Conservation (phyloP, 2,888 invertebrate species). For the Ornithoptera priamus region DNA sequence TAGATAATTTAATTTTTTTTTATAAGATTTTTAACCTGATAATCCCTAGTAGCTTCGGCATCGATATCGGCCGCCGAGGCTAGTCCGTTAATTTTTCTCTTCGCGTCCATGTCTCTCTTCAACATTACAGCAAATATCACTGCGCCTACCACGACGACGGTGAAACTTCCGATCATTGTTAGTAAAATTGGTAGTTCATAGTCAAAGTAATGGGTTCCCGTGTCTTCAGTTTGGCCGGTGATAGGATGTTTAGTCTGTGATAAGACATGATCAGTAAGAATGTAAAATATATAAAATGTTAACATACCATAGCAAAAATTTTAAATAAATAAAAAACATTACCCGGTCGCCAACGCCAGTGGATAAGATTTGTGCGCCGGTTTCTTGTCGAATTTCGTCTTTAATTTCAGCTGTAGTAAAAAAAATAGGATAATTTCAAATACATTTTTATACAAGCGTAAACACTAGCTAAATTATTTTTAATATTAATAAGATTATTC, state of each 20-base stretch:
- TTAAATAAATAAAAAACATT: slow-evolving; percentile 41
- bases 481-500: too few relatives aligned
- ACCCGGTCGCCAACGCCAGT: slow-evolving; percentile 92
- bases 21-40: slow-evolving; percentile 82
- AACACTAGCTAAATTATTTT: neutral
- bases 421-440: neutral
- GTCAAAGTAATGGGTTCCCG: slow-evolving; percentile 52
- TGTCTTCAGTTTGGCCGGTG: slow-evolving; percentile 50
- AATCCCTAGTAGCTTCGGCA: slow-evolving; percentile 94
- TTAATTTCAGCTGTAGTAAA: slow-evolving; percentile 78
- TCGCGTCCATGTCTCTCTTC: slow-evolving; percentile 86
- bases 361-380: slow-evolving; percentile 84
- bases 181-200: slow-evolving; percentile 61
- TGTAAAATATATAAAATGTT: neutral
- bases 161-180: slow-evolving; percentile 62
- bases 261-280: slow-evolving; percentile 15
- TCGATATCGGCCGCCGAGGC: slow-evolving; percentile 83
- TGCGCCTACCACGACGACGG: slow-evolving; percentile 63
- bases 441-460: neutral
- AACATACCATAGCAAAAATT: slow-evolving; percentile 1
- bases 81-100: slow-evolving; percentile 90
- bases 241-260: slow-evolving; percentile 67
- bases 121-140: slow-evolving; percentile 79
- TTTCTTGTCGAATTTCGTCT: slow-evolving; percentile 82
- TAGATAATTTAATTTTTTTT: neutral